phyloP scores from a whole-genome alignment of 2,797 vertebrate genomes.

The Gambelia wislizenii region DNA sequence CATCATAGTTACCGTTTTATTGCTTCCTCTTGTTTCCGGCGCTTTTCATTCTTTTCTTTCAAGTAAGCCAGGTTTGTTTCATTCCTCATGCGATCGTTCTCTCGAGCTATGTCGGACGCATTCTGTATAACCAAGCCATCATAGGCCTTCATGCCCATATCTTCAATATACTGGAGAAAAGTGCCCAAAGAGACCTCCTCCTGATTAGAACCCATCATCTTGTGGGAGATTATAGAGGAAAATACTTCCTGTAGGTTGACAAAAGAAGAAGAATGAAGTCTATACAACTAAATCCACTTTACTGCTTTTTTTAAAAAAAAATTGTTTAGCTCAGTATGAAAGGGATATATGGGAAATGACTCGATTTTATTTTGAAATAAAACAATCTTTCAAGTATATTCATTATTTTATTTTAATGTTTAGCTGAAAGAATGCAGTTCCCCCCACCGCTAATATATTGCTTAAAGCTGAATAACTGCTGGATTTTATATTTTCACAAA shows the following conservation, averaged over 20 bases:
- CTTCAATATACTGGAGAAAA: slow-evolving; percentile 98
- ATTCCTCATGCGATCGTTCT: slow-evolving; percentile 93
- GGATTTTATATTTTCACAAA: neutral
- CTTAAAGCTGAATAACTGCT: neutral
- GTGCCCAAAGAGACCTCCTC: slow-evolving; percentile 89
- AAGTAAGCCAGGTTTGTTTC: slow-evolving; percentile 93
- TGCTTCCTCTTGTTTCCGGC: slow-evolving; percentile 96
- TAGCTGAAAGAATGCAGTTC: neutral
- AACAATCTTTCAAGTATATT: no score
- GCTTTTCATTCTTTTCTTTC: slow-evolving; percentile 97
- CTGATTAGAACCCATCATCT: slow-evolving; percentile 94
- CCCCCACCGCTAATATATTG: neutral
- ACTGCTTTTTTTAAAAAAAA: neutral
- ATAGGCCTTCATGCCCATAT: slow-evolving; percentile 95
- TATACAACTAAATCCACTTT: slow-evolving; percentile 42
- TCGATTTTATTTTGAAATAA: neutral
- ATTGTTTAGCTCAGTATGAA: neutral
- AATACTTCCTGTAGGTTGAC: slow-evolving; percentile 81
- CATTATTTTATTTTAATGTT: neutral
- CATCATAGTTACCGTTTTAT: slow-evolving; percentile 90
- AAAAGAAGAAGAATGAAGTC: slow-evolving; percentile 63
- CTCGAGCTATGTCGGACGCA: slow-evolving; percentile 88
- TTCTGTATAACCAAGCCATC: slow-evolving; percentile 95
- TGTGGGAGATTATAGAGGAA: slow-evolving; percentile 85
- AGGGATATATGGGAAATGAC: neutral